Evolutionary conservation across 2,888 invertebrate genomes (phyloP).

Genomic region (Luffia ferchaultella): DNA sequence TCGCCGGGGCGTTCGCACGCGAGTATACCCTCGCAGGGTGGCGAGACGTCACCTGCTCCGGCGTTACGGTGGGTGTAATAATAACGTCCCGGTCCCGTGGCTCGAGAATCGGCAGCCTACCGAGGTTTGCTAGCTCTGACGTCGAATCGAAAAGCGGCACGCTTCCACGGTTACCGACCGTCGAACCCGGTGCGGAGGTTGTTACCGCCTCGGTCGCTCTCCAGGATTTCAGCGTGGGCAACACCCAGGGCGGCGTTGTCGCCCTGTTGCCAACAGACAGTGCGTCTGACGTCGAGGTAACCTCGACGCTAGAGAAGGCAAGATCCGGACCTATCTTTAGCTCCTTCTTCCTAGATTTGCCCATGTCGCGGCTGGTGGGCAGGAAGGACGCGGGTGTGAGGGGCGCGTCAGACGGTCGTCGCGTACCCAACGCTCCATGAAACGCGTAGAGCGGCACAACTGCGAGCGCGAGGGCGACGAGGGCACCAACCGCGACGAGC

Average conservation of each 20-base stretch:
- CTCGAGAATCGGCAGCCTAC: constrained; percentile 20
- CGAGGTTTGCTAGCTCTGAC: neutral
- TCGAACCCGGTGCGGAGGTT: constrained; percentile 25
- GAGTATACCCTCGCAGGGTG: constrained; percentile 16
- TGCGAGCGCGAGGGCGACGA: constrained; percentile 37
- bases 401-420: constrained; percentile 28
- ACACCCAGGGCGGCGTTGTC: constrained; percentile 46
- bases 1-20: constrained; percentile 23
- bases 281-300: constrained; percentile 2
- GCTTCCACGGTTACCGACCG: neutral
- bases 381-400: constrained; percentile 32
- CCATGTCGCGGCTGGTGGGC: constrained; percentile 33
- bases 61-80: constrained; percentile 41
- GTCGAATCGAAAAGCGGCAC: neutral
- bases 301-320: neutral
- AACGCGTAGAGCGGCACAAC: constrained; percentile 43
- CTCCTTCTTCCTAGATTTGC: constrained; percentile 48
- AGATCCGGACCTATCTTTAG: constrained; percentile 33
- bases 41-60: constrained; percentile 38
- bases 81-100: constrained; percentile 51
- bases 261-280: constrained; percentile 18
- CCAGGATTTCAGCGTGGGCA: constrained; percentile 58
- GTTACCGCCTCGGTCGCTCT: constrained; percentile 24
- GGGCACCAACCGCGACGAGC: constrained; percentile 39
- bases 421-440: constrained; percentile 34